phyloP scores from a whole-genome alignment of 2,888 invertebrate species.

The Diaphora mendica region DNA sequence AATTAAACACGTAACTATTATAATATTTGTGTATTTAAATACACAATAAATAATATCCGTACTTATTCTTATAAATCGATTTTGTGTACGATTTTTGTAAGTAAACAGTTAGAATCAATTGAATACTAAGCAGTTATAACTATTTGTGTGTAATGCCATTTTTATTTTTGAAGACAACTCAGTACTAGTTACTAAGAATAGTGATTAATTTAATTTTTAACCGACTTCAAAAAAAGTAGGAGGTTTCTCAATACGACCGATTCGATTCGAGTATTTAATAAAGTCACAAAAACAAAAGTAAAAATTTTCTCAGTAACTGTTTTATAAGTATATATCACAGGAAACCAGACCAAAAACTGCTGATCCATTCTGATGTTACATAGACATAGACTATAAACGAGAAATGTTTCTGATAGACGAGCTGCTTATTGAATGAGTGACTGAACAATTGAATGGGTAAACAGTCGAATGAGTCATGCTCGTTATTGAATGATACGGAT shows the following conservation, averaged over 20 bases:
- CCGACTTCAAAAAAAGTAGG: too few relatives aligned
- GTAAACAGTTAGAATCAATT: background rate
- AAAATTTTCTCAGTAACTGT: background rate
- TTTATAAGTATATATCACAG: background rate
- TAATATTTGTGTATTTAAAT: too few relatives aligned
- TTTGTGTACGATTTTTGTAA: background rate
- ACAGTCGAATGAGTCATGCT: slow-evolving; percentile 50
- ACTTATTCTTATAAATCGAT: background rate
- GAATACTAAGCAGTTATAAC: background rate
- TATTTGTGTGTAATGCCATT: too few relatives aligned
- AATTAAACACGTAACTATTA: too few relatives aligned
- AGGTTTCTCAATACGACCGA: too few relatives aligned
- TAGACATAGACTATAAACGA: slow-evolving; percentile 36
- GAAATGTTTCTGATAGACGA: slow-evolving; percentile 36
- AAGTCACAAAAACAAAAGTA: background rate
- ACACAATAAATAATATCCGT: too few relatives aligned
- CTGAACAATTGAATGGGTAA: slow-evolving; percentile 47
- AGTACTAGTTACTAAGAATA: background rate
- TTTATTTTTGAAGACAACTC: background rate
- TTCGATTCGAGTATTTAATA: too few relatives aligned
- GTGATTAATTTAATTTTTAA: too few relatives aligned
- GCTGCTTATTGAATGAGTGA: slow-evolving; percentile 45
- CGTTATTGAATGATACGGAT: slow-evolving; percentile 48
- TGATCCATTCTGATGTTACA: slow-evolving; percentile 26
- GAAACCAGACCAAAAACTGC: background rate